A percentile compares a stretch with the other conserved stretches of the same genome.
Evolutionary conservation across 2,888 invertebrate genomes (phyloP).

Genomic region (Netelia inedita): DNA sequence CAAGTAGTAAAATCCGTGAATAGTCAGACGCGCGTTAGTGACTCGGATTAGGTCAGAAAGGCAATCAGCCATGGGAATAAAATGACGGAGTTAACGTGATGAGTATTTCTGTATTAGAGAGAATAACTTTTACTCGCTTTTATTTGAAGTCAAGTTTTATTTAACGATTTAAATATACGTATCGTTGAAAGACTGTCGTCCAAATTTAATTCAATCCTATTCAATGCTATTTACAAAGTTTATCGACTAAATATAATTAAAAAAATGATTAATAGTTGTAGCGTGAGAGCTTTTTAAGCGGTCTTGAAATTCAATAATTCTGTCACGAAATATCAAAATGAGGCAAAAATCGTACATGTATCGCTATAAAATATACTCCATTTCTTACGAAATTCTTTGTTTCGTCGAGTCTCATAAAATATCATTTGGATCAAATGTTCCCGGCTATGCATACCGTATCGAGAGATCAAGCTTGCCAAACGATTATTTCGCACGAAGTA

Average conservation of each 20-base stretch:
- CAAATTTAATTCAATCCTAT: neutral
- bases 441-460: constrained; percentile 23
- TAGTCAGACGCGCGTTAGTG: constrained; percentile 23
- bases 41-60: neutral
- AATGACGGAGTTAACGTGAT: too few relatives aligned
- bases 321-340: neutral
- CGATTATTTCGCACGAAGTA: constrained; percentile 18
- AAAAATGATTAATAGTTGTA: neutral
- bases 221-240: neutral
- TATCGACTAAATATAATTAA: neutral
- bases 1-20: constrained; percentile 24
- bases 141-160: too few relatives aligned
- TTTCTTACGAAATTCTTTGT: neutral
- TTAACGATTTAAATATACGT: neutral
- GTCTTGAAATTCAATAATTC: neutral
- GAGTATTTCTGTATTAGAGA: too few relatives aligned
- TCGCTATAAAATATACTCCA: neutral
- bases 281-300: neutral
- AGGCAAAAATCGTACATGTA: neutral
- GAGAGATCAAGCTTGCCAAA: constrained; percentile 45
- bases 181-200: neutral
- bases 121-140: too few relatives aligned
- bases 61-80: too few relatives aligned
- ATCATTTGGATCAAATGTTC: constrained; percentile 35
- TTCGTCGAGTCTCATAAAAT: constrained; percentile 28